phyloP scores from a whole-genome alignment of 2,113 vertebrate species.

The Siniperca chuatsi region DNA sequence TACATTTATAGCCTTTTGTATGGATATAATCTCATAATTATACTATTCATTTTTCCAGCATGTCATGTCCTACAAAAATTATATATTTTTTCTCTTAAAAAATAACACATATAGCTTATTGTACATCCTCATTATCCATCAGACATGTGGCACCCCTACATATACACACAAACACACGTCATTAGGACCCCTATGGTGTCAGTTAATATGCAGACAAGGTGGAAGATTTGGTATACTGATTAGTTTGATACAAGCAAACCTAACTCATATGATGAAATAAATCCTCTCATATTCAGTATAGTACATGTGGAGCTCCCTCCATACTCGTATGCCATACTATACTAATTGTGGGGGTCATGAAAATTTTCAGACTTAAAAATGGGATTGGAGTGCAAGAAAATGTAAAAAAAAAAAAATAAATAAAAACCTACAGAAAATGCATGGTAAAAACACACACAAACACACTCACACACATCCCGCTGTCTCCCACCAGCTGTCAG shows the following conservation, averaged over 20 bases:
- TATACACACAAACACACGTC: neutral
- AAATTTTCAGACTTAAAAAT: neutral
- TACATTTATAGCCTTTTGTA: neutral
- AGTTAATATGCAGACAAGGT: neutral
- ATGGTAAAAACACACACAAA: neutral
- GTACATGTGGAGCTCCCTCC: neutral
- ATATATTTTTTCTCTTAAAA: neutral
- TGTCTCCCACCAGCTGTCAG: constrained; percentile 75
- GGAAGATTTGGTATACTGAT: neutral
- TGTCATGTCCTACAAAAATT: neutral
- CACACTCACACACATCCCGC: constrained; percentile 19
- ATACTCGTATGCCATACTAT: neutral
- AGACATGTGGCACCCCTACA: neutral
- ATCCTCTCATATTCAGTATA: neutral
- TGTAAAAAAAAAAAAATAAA: neutral
- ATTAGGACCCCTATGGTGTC: neutral
- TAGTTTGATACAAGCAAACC: neutral
- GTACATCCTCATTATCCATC: neutral
- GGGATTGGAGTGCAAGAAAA: neutral
- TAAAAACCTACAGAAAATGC: neutral
- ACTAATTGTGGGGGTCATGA: neutral
- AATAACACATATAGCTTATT: neutral
- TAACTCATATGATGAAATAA: neutral
- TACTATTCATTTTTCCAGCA: neutral
- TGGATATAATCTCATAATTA: neutral